Base-by-base conservation (phyloP, 2,888 invertebrate species). In the Apotomis turbidana region DNA sequence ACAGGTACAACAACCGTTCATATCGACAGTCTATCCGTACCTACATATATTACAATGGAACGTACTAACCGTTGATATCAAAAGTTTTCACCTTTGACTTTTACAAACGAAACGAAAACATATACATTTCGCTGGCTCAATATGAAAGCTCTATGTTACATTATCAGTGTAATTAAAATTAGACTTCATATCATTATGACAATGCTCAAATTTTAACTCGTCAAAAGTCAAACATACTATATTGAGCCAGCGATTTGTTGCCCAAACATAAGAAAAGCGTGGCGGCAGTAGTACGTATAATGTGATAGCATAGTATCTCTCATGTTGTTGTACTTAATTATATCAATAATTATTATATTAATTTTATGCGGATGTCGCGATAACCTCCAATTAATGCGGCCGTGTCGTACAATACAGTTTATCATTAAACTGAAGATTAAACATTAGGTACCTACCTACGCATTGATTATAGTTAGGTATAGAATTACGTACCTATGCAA, bases 311-410 rank as follows among this genome's bases (percentile, higher is more conserved):
- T 36, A 38, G 38, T 62, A 58, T 44, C 15, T 61, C 5, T 36
- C 12, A 38, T 54, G 38, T 62, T 62, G 62, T 63, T 38, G 38
- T 36, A 36, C 36, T n/a, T 51, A 12, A 38, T 54, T 12, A 13
- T 55, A 15, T n/a, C 46, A 57, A 57, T 57, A 44, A 55, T 66
- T 66, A 66, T 66, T 66, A 66, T 66, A 66, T 66, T 66, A 66
- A 57, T 66, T 66, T 66, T 27, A 66, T 55, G 46, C 66, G 66
- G 52, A 60, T 15, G 36, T 63, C 62, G 10, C 36, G 79, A 79
- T 78, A 79, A 78, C 77, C 79, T 63, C 71, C 68, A 77, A 78
- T 79, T 78, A 79, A 76, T 75, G 69, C 64, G 49, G 49, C 49
- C 51, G 27, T 54, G 54, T 15, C 44, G 55, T 46, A 5, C 27